Evolutionary conservation across 1,140 invertebrate genomes (phyloP).

Genomic region (Portunus trituberculatus): DNA sequence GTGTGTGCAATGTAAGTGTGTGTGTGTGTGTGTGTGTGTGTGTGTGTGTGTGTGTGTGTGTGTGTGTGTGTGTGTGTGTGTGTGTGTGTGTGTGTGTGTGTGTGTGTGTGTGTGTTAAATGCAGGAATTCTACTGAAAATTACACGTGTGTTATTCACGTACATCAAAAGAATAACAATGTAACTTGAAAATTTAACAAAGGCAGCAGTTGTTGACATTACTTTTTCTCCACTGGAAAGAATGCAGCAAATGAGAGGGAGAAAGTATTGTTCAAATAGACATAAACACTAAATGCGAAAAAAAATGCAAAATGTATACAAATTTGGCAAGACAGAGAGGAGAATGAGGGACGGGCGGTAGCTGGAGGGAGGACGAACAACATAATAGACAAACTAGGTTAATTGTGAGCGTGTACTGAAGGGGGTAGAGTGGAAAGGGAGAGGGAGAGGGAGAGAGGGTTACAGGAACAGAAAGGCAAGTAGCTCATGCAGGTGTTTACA

Average conservation of each 20-base stretch:
- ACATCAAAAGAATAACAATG: not conserved
- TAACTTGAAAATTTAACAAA: not conserved
- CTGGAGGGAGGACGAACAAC: no score
- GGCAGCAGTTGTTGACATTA: no score
- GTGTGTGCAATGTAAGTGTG: not conserved
- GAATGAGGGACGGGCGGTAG: not conserved
- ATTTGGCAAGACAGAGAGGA: not conserved
- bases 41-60: no score
- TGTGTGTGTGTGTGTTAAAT: no score
- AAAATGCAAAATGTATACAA: not conserved
- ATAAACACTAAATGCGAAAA: not conserved
- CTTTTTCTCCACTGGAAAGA: not conserved
- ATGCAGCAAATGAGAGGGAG: not conserved
- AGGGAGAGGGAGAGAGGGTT: no score
- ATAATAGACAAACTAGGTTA: not conserved
- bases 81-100: no score
- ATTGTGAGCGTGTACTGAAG: not conserved
- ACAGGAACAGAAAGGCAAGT: not conserved
- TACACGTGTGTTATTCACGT: not conserved
- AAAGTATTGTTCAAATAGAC: not conserved
- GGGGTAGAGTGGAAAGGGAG: no score
- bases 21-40: conserved; percentile 3
- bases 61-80: no score
- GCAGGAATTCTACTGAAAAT: not conserved
- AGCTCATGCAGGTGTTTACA: not conserved